phyloP scores from a whole-genome alignment of 1,140 invertebrate species.

The Aphaenogaster rudis region DNA sequence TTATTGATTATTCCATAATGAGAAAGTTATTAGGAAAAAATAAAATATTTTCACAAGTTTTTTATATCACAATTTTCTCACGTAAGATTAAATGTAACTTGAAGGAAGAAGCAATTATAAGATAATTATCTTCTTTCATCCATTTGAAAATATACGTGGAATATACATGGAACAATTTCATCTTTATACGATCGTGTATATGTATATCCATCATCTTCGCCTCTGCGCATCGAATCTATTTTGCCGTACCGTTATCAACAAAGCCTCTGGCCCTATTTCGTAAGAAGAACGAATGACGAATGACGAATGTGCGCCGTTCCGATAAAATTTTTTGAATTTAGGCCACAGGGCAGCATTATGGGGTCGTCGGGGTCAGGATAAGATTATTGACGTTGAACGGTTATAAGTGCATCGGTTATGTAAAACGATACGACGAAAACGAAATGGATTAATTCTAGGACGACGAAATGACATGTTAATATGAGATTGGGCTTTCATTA shows the following conservation, averaged over 20 bases:
- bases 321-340: constrained; percentile 79
- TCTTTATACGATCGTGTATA: background rate
- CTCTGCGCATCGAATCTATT: constrained; percentile 53
- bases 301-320: constrained; percentile 6
- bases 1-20: background rate
- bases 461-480: constrained; percentile 19
- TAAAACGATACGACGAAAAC: constrained; percentile 65
- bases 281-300: constrained; percentile 48
- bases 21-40: background rate
- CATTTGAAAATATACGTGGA: background rate
- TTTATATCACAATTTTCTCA: background rate
- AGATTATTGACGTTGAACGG: constrained; percentile 78
- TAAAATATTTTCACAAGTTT: background rate
- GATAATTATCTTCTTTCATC: background rate
- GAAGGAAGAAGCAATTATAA: background rate
- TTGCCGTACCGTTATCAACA: constrained; percentile 61
- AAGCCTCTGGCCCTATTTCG: constrained; percentile 66
- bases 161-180: background rate
- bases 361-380: constrained; percentile 76
- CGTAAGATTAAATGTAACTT: background rate
- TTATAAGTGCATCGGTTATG: constrained; percentile 79
- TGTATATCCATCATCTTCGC: constrained; percentile 3
- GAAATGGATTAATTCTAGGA: constrained; percentile 1
- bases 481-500: background rate
- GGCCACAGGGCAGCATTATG: constrained; percentile 77